Percentiles rank a stretch among this genome's conserved stretches.
Conservation (phyloP, 2,113 vertebrate genomes). For the Rousettus leschenaultii region DNA sequence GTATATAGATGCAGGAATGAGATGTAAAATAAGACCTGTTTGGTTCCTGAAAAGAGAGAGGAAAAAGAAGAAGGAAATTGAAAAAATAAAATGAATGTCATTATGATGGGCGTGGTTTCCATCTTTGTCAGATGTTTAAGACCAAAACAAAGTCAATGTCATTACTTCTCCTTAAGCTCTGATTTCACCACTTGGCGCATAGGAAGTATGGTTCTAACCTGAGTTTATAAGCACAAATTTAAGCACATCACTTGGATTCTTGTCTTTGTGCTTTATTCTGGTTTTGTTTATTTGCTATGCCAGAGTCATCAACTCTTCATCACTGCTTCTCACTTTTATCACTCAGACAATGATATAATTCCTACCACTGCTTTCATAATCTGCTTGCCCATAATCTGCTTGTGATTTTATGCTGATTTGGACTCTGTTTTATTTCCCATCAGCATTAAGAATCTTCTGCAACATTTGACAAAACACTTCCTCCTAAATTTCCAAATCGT, state of each 20-base stretch:
- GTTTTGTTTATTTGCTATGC: background rate
- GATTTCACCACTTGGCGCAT: background rate
- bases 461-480: background rate
- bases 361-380: background rate
- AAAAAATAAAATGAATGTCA: background rate
- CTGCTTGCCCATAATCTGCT: background rate
- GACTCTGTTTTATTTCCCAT: background rate
- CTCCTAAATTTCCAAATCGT: background rate
- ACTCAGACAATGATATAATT: background rate
- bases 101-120: background rate
- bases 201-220: fast-evolving
- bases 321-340: background rate
- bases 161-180: background rate
- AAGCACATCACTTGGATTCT: background rate
- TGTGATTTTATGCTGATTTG: background rate
- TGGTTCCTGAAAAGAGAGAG: no score
- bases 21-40: background rate
- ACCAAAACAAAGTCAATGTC: background rate
- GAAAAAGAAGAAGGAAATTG: background rate
- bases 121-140: background rate
- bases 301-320: background rate
- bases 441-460: background rate
- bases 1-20: background rate
- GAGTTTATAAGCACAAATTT: background rate
- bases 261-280: background rate